phyloP scores from a whole-genome alignment of 1,140 invertebrate species.

The Wiebesia pumilae region DNA sequence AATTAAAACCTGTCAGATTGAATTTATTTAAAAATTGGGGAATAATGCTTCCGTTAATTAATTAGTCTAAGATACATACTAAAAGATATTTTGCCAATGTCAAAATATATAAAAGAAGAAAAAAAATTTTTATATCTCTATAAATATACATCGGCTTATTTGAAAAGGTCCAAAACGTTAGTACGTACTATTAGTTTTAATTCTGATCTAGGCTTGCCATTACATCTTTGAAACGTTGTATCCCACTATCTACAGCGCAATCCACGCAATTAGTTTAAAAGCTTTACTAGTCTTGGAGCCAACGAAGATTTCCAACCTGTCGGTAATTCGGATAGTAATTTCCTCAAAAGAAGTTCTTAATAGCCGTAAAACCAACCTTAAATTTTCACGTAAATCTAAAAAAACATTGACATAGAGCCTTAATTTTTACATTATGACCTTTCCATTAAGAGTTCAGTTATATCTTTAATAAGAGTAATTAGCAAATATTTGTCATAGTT shows the following conservation, averaged over 20 bases:
- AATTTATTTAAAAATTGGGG: too few relatives aligned
- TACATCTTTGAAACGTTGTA: neutral
- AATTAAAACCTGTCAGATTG: too few relatives aligned
- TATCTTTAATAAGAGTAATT: constrained; percentile 4
- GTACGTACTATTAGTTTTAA: neutral
- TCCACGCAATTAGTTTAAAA: constrained; percentile 53
- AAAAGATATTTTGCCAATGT: neutral
- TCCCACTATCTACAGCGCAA: constrained; percentile 10
- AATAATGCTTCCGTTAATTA: too few relatives aligned
- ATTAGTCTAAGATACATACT: neutral
- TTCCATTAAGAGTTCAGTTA: neutral
- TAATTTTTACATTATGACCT: constrained; percentile 41
- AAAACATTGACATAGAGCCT: neutral
- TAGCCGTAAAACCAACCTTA: constrained; percentile 38
- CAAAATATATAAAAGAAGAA: neutral
- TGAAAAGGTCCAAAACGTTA: neutral
- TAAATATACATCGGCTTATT: neutral
- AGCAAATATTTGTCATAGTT: neutral
- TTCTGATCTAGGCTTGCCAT: neutral
- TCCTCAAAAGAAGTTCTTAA: neutral
- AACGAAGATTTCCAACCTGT: constrained; percentile 32
- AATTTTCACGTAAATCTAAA: constrained; percentile 40
- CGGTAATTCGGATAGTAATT: constrained; percentile 43
- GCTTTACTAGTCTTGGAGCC: neutral
- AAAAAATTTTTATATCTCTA: neutral